Base-by-base conservation (phyloP, 2,797 vertebrate genomes). In the Ctenochaetus hawaiiensis region DNA sequence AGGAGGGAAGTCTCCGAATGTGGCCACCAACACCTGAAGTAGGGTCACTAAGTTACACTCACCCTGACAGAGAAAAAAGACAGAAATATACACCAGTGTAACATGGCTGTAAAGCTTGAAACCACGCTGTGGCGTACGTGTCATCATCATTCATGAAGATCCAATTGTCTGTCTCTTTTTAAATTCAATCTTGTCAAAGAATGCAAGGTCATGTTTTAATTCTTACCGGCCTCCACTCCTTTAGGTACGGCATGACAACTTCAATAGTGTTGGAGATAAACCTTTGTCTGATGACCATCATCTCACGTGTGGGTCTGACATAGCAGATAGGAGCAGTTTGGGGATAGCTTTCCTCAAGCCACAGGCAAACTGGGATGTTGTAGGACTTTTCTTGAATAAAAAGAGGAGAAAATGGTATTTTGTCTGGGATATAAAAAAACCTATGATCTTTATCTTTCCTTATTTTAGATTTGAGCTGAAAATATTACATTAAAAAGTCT, bases 321-420 rank as follows among this genome's bases (percentile, higher is more conserved):
- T 96, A 98, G 93, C 97, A 99, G 83, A 98, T 96, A 7, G 97
- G 98, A 18, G 97, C 95, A 43, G 96, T 95, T 87, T 92, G 94
- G 2, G 97, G 97, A 79, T 97, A 98, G 39, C 88, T 96, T 81
- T 98, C 96, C 90, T 97, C 95, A 48, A 98, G 89, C 97, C 97
- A 99, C 53, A 98, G 59, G 72, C 95, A 96, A 76, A 98, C 93
- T 8, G 97, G 97, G 77, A 97, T 97, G 91, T 97, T 97, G 77
- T 96, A 98, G 13, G 61, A 94, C 57, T 91, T 94, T 82, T 94
- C 98, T 98, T 73, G 17, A 16, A 41, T 39, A 30, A 60, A 6
- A 76, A 62, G 22, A 80, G 8, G 14, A 6, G 47, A 7, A 14
- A 30, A 51, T 8, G 0, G 3, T 8, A 18, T 51, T 16, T n/a